phyloP scores from a whole-genome alignment of 1,140 invertebrate genomes.

The Zaprionus capensis region DNA sequence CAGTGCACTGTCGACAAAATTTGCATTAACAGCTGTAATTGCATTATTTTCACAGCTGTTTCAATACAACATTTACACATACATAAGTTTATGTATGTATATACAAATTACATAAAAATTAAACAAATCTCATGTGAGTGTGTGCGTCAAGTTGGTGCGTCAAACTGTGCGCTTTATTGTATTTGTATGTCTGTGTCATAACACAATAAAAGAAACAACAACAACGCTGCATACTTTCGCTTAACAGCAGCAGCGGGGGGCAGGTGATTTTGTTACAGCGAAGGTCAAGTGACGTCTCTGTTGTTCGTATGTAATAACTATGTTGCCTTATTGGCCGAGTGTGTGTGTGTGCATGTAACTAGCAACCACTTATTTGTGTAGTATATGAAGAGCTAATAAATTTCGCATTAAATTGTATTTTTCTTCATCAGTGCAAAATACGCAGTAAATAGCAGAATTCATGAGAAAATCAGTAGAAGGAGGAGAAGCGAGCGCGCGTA shows the following conservation, averaged over 20 bases:
- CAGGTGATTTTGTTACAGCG: constrained; percentile 25
- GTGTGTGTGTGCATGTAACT: constrained; percentile 9
- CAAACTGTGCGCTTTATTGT: background rate
- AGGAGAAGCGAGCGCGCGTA: constrained; percentile 4
- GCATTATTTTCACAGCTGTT: constrained; percentile 52
- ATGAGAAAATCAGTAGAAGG: constrained; percentile 2
- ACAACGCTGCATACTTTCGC: constrained; percentile 7
- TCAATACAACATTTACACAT: constrained; percentile 6
- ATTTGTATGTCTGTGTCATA: background rate
- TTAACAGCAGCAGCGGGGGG: background rate
- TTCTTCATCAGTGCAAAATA: constrained; percentile 37
- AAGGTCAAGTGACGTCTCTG: constrained; percentile 60
- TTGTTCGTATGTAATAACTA: constrained; percentile 34
- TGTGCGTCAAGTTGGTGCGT: background rate
- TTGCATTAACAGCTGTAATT: constrained; percentile 54
- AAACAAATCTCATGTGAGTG: constrained; percentile 27
- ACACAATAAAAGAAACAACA: constrained; percentile 15
- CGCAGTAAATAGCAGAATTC: constrained; percentile 26
- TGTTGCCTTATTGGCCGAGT: constrained; percentile 6
- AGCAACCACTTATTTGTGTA: constrained; percentile 11
- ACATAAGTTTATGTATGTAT: background rate
- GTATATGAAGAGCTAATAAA: constrained; percentile 3
- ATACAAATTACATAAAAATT: constrained; percentile 44
- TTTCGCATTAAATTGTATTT: constrained; percentile 13
- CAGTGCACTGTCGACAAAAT: constrained; percentile 21